Evolutionary conservation across 1,140 invertebrate genomes (phyloP).

Genomic region (Drosophila arawakana): DNA sequence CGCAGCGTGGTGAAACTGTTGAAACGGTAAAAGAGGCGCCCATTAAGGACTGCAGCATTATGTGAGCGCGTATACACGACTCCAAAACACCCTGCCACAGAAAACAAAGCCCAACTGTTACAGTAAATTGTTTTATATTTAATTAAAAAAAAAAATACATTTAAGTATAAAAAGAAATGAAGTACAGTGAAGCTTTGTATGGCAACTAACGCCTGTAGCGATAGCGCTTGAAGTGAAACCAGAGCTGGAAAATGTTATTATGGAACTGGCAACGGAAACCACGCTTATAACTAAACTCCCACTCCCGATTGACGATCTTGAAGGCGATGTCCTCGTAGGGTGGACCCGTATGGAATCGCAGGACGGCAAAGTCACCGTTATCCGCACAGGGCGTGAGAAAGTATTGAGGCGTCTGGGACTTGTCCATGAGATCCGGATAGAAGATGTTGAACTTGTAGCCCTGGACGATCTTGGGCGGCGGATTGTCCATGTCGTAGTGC

Average conservation of each 20-base stretch:
- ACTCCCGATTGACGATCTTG: conserved; percentile 99
- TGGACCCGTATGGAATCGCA: conserved; percentile 98
- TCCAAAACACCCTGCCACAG: too few species aligned
- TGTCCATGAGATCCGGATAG: conserved; percentile 99
- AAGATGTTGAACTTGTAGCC: conserved; percentile 99
- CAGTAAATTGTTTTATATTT: not conserved
- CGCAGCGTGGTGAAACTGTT: conserved; percentile 82
- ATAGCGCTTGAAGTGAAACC: conserved; percentile 99
- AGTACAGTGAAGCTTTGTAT: not conserved
- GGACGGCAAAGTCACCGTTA: conserved; percentile 97
- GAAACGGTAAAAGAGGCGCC: conserved; percentile 84
- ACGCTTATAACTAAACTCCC: conserved; percentile 99
- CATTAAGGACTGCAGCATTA: conserved; percentile 84
- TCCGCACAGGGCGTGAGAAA: conserved; percentile 95
- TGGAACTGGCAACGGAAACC: conserved; percentile 99
- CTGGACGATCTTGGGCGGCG: conserved; percentile 99
- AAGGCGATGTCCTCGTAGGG: conserved; percentile 99
- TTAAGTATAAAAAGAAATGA: not conserved
- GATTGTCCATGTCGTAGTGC: conserved; percentile 99
- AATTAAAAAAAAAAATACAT: not conserved
- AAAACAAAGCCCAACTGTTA: not conserved
- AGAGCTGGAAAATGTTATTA: conserved; percentile 99
- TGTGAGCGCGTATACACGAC: conserved; percentile 36
- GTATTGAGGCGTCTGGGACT: conserved; percentile 96
- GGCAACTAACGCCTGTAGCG: conserved; percentile 93